Evolutionary conservation across 2,888 invertebrate genomes (phyloP).

Genomic region (Tipula helvola): DNA sequence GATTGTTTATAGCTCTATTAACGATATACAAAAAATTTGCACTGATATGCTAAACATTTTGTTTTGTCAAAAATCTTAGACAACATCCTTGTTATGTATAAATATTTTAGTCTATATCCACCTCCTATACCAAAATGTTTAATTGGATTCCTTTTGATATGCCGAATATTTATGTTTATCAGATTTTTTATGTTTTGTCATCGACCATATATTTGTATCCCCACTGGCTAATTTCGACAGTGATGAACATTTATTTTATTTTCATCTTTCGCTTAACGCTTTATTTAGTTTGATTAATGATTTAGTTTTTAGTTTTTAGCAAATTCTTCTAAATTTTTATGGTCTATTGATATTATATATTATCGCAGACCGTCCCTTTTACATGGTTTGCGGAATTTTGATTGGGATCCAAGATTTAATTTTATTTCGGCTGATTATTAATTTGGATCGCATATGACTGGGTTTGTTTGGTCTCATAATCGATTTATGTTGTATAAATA

Average conservation of each 20-base stretch:
- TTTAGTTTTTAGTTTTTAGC: background rate
- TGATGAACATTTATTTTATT: background rate
- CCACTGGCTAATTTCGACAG: background rate
- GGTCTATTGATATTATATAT: background rate
- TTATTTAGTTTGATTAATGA: background rate
- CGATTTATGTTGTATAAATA: background rate
- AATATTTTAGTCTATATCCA: background rate
- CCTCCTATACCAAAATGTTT: background rate
- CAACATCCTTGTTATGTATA: background rate
- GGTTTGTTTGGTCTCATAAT: background rate
- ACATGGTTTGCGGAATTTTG: background rate
- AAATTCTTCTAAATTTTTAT: background rate
- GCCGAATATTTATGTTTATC: background rate
- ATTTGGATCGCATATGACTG: background rate
- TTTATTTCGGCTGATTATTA: background rate
- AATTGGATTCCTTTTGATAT: background rate
- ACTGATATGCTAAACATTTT: background rate
- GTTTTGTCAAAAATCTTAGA: background rate
- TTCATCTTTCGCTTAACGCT: background rate
- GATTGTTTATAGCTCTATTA: background rate
- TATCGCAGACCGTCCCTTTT: background rate
- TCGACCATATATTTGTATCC: background rate
- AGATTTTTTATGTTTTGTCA: background rate
- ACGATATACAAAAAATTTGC: background rate
- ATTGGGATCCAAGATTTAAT: background rate